Conservation (phyloP, 2,888 invertebrate genomes). For the Stegana nigrithorax region DNA sequence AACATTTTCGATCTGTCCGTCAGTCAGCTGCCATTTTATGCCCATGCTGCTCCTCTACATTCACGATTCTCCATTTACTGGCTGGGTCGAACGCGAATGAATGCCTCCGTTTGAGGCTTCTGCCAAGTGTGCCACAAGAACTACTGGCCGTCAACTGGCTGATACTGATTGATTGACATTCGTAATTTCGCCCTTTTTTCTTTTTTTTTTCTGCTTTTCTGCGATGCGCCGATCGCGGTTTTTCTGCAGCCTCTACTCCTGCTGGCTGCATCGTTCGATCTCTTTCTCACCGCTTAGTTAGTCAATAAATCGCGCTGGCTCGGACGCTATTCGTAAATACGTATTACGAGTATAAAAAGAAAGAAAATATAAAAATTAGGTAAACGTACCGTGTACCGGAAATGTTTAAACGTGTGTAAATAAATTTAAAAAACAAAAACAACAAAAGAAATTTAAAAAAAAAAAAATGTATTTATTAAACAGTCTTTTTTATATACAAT, state of each 20-base stretch:
- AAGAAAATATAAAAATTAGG: background rate
- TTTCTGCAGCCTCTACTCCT: background rate
- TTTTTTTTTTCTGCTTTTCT: too few species aligned
- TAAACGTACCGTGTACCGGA: constrained; percentile 41
- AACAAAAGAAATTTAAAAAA: background rate
- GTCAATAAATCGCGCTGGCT: constrained; percentile 32
- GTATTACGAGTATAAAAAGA: constrained; percentile 20
- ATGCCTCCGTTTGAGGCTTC: constrained; percentile 2
- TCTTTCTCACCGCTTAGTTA: background rate
- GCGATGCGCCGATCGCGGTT: background rate
- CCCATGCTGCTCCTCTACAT: constrained; percentile 24
- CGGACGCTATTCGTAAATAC: constrained; percentile 42
- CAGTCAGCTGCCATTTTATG: constrained; percentile 58
- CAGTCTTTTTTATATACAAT: too few species aligned
- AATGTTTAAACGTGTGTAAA: constrained; percentile 27
- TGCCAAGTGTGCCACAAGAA: constrained; percentile 10
- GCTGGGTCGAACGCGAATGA: background rate
- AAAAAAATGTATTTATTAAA: too few species aligned
- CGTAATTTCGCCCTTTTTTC: constrained; percentile 55
- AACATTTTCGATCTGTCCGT: constrained; percentile 60
- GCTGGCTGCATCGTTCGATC: too few species aligned
- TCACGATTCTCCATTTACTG: background rate
- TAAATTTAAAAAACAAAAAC: background rate
- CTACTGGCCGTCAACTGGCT: constrained; percentile 9
- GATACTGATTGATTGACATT: constrained; percentile 60